A percentile compares a stretch with the other conserved stretches of the same genome.
Conservation (phyloP, 1,140 invertebrate genomes). For the Bombus turneri region DNA sequence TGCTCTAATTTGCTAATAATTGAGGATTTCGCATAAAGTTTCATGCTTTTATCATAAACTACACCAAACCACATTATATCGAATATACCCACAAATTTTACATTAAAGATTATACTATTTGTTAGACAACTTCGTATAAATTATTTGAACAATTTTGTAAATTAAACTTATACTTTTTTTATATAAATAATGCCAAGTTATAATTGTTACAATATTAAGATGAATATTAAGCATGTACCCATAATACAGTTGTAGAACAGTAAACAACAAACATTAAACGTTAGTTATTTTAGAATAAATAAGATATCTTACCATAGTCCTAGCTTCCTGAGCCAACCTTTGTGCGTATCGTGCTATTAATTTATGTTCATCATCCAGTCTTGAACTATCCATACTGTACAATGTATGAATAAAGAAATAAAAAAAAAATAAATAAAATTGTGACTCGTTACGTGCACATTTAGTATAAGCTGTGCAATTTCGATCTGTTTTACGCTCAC, state of each 20-base stretch:
- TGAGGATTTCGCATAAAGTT: background rate
- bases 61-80: background rate
- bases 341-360: conserved; percentile 98
- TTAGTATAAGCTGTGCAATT: conserved; percentile 37
- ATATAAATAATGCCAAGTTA: conserved; percentile 12
- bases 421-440: conserved; percentile 63
- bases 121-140: background rate
- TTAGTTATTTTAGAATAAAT: conserved; percentile 33
- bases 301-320: conserved; percentile 88
- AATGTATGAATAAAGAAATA: conserved; percentile 53
- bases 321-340: conserved; percentile 94
- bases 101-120: background rate
- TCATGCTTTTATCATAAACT: background rate
- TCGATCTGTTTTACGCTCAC: conserved; percentile 68
- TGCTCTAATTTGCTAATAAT: conserved; percentile 15
- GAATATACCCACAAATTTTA: background rate
- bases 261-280: background rate
- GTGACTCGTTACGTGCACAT: conserved; percentile 47
- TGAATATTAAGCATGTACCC: background rate
- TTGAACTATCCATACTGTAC: conserved; percentile 83
- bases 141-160: background rate
- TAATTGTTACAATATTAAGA: background rate
- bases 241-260: background rate
- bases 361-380: conserved; percentile 96
- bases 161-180: background rate